Conservation (phyloP, 1,140 invertebrate species). For the Galleria mellonella region DNA sequence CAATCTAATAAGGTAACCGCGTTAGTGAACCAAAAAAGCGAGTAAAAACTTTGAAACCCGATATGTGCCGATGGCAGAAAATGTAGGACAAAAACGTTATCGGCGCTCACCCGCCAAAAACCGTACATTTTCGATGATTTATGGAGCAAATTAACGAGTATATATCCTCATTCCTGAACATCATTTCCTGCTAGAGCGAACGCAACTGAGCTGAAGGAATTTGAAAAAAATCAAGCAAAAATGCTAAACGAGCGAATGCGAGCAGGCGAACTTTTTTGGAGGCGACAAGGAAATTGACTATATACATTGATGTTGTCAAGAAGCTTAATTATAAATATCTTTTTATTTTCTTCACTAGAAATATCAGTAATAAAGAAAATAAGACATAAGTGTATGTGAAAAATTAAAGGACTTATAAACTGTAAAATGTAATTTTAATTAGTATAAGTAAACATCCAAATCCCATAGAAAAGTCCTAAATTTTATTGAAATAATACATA, state of each 20-base stretch:
- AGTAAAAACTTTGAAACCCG: conserved; percentile 41
- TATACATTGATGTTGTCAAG: no score
- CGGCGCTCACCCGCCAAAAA: conserved; percentile 41
- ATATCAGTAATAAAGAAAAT: no score
- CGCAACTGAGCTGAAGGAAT: conserved; percentile 35
- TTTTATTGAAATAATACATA: no score
- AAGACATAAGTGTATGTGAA: no score
- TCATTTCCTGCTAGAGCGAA: conserved; percentile 70
- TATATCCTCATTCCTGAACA: conserved; percentile 70
- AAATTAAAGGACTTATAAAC: no score
- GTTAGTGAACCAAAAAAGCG: conserved; percentile 16
- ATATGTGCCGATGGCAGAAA: conserved; percentile 53
- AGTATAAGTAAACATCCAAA: no score
- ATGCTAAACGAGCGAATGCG: conserved; percentile 20
- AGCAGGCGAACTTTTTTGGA: neutral
- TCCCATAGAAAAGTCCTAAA: no score
- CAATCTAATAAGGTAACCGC: no score
- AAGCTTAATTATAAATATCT: no score
- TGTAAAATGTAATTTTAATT: no score
- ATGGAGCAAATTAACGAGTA: conserved; percentile 72
- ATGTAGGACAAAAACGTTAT: conserved; percentile 18
- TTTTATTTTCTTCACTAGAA: no score
- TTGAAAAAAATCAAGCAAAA: conserved; percentile 46
- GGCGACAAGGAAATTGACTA: no score
- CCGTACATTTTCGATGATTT: conserved; percentile 68